Conservation (phyloP, 2,888 invertebrate genomes). For the Eupsilia transversa region DNA sequence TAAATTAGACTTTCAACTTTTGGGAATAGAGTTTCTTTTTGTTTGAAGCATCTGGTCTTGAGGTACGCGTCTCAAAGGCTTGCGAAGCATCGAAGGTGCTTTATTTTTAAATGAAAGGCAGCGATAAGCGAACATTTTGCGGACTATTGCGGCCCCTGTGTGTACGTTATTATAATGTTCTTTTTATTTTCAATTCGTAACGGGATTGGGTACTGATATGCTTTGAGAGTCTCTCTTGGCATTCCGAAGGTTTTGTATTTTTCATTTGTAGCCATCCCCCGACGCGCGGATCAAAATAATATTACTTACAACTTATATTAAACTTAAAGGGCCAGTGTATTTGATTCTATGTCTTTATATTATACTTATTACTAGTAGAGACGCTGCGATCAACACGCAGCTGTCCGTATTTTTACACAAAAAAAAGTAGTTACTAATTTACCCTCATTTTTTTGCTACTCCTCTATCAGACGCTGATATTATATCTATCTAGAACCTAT, state of each 20-base stretch:
- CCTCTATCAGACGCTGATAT: no score
- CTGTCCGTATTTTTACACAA: no score
- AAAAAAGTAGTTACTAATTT: no score
- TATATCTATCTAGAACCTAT: no score
- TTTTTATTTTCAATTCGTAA: conserved; percentile 68
- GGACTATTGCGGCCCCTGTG: conserved; percentile 65
- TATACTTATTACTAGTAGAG: no score
- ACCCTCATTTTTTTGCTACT: no score
- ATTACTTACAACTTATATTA: no score
- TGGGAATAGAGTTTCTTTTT: conserved; percentile 45
- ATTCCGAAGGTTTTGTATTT: conserved; percentile 3
- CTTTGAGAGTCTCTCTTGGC: conserved; percentile 42
- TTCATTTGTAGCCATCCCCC: no score
- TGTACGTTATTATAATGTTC: conserved; percentile 64
- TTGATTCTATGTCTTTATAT: no score
- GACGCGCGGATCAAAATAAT: no score
- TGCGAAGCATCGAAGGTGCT: conserved; percentile 67
- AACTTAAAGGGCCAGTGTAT: no score
- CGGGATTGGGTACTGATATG: conserved; percentile 59
- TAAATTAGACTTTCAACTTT: conserved; percentile 42
- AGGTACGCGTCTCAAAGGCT: conserved; percentile 61
- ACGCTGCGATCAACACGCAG: no score
- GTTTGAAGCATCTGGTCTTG: conserved; percentile 35
- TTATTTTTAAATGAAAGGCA: conserved; percentile 70
- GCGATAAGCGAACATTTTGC: conserved; percentile 67